Evolutionary conservation across 1,140 invertebrate species (phyloP), one percentile per base, ranked within the genome.

Genomic region (Bombus ignitus): DNA sequence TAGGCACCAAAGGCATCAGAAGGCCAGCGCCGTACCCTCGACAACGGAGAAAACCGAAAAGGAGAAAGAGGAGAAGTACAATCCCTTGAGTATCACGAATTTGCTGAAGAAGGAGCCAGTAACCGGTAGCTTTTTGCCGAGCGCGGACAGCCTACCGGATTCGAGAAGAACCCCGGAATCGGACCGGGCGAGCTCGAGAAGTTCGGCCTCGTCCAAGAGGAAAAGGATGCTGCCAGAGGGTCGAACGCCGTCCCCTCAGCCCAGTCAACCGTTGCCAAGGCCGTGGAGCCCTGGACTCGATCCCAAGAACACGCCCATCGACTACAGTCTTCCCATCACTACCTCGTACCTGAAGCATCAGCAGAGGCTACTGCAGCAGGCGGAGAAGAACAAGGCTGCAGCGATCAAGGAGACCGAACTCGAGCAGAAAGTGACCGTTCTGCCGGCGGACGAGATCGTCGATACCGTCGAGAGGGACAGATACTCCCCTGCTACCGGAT

Each of bases 291-390:
- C 94, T 0, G 91, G 93, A 3, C 74, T 94, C n/a, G 90, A 94
- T 78, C 90, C 94, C 9, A 95, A 94, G 83, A 92, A 94, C 89
- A 92, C 93, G 81, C 95, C 96, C 80, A 97, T 98, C 66, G 97
- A 98, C 94, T 98, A 97, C 93, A 97, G 97, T 91, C 96, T 98
- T 86, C 98, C 98, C 22, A 98, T 98, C 88, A 98, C 98, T 6
- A 98, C 97, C 25, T 97, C 97, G 4, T 98, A 98, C 94, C 95
- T 98, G 93, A 98, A 98, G 93, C 97, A 98, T 92, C 97, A 97
- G 95, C 95, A 97, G 92, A 97, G 95, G 86, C 57, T 90, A 78
- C 89, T 93, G 35, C n/a, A 66, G 65, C 89, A 90, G 53, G 92
- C 93, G 18, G 93, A 94, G 86, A 92, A 93, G 76, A 93, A 91